Percentiles rank a stretch among this genome's conserved stretches.
Conservation (phyloP, 2,888 invertebrate species). For the Phasia obesa region DNA sequence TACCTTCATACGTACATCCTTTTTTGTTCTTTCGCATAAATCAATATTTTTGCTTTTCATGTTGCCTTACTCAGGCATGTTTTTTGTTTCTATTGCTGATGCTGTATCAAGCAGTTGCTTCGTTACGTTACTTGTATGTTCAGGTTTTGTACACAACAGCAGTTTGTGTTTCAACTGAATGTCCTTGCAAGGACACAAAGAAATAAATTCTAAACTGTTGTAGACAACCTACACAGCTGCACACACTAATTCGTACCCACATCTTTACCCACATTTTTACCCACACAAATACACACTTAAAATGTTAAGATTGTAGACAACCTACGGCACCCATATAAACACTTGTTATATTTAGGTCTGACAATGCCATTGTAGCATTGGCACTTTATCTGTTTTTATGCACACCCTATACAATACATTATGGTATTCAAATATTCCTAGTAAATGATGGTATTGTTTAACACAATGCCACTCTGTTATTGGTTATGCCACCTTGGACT, state of each 20-base stretch:
- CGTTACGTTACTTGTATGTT: slow-evolving; percentile 45
- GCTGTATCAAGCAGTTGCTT: slow-evolving; percentile 30
- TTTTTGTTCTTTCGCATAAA: slow-evolving; percentile 24
- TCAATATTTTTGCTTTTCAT: slow-evolving; percentile 48
- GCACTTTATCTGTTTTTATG: slow-evolving; percentile 43
- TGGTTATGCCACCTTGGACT: not conserved
- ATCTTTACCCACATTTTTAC: not conserved
- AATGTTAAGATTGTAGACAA: no score
- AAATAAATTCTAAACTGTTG: slow-evolving; percentile 19
- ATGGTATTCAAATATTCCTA: slow-evolving; percentile 9
- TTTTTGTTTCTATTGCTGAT: slow-evolving; percentile 19
- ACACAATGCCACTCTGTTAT: not conserved
- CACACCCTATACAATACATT: slow-evolving; percentile 27
- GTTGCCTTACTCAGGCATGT: slow-evolving; percentile 6
- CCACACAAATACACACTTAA: no score
- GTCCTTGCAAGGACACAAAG: slow-evolving; percentile 60
- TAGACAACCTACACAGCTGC: slow-evolving; percentile 6
- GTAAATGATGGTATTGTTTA: slow-evolving; percentile 10
- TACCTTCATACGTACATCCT: no score
- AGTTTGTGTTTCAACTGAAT: slow-evolving; percentile 35
- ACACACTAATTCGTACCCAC: not conserved
- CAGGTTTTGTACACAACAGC: slow-evolving; percentile 35
- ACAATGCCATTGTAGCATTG: slow-evolving; percentile 33
- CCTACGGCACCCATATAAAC: not conserved
- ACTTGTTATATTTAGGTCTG: not conserved